These are phyloP conservation scores for Pseudopipra pipra DNA, from an alignment of 2,113 vertebrate species.

Conservation along the genomic window DNA sequence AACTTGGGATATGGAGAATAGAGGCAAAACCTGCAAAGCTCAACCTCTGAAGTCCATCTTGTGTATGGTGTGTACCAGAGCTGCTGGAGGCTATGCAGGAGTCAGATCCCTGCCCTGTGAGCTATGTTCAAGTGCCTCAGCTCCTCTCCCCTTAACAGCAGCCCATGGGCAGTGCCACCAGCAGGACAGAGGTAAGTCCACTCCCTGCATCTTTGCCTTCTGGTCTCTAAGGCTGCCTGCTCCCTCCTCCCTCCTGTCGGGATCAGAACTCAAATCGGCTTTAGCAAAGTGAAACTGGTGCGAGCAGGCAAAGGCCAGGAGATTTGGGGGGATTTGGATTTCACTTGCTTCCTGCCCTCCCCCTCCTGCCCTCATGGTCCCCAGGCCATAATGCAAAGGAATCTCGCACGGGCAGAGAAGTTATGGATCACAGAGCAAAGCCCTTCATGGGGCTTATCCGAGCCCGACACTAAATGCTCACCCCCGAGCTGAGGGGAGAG, in stretches of 20 bases:
- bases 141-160: neutral
- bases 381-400: constrained; percentile 9
- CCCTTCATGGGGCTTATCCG: neutral
- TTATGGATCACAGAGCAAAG: constrained; percentile 38
- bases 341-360: constrained; percentile 59
- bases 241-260: constrained; percentile 16
- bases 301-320: constrained; percentile 66
- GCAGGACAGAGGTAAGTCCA: neutral
- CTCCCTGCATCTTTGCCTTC: neutral
- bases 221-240: neutral
- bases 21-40: neutral
- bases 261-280: constrained; percentile 70
- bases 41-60: accelerated
- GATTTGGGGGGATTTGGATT: constrained; percentile 70
- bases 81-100: neutral
- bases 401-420: constrained; percentile 27
- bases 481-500: accelerated
- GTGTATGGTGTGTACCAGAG: neutral
- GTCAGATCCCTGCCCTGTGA: neutral
- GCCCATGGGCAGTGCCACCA: neutral
- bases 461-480: neutral
- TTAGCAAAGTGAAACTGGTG: constrained; percentile 71
- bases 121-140: neutral
- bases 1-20: neutral
- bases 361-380: neutral